phyloP scores from a whole-genome alignment of 1,140 invertebrate genomes.

The Cydia pomonella region DNA sequence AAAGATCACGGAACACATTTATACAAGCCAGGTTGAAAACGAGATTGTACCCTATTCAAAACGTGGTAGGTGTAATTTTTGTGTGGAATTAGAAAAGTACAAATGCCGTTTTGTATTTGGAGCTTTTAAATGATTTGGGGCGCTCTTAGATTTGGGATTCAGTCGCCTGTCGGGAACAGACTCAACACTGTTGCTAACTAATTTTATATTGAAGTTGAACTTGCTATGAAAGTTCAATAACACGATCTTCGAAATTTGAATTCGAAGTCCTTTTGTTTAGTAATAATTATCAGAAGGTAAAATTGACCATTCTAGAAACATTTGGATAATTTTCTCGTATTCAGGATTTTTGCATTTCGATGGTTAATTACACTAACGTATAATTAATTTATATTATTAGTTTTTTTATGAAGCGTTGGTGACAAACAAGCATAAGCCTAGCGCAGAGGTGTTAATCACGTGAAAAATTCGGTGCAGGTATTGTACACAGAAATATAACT shows the following conservation, averaged over 20 bases:
- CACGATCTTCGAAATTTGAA: background rate
- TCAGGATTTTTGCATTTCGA: no score
- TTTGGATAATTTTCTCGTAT: no score
- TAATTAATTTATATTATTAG: no score
- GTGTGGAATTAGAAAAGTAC: background rate
- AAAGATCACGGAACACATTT: background rate
- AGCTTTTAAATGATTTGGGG: background rate
- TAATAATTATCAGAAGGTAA: background rate
- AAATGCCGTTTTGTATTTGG: background rate
- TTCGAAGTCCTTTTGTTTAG: background rate
- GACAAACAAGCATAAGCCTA: no score
- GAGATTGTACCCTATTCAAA: background rate
- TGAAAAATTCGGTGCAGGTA: no score
- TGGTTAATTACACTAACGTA: no score
- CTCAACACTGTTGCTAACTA: background rate
- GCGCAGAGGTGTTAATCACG: no score
- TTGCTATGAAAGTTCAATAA: background rate
- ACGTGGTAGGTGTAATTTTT: background rate
- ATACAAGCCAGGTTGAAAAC: background rate
- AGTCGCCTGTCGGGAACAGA: background rate
- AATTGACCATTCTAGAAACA: no score
- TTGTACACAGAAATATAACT: no score
- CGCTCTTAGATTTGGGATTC: conserved; percentile 3
- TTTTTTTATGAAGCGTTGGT: no score
- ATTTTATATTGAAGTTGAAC: background rate